Percentiles rank a stretch among this genome's conserved stretches.
Conservation (phyloP, 2,113 vertebrate genomes). For the Tragelaphus scriptus region DNA sequence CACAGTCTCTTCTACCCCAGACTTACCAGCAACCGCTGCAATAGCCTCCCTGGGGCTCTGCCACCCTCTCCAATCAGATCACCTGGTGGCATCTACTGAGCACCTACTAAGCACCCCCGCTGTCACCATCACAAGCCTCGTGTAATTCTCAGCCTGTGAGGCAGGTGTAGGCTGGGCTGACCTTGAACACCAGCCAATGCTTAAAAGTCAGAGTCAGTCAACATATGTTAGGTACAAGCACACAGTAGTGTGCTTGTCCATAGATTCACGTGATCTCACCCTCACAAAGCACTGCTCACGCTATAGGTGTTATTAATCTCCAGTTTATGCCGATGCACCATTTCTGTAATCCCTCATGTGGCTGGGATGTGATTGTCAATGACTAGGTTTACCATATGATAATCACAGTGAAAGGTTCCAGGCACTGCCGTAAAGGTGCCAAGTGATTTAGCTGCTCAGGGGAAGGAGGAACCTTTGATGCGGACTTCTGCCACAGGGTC, state of each 20-base stretch:
- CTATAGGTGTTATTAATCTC: background rate
- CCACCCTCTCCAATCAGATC: background rate
- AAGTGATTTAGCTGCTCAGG: background rate
- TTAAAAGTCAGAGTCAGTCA: background rate
- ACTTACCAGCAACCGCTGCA: background rate
- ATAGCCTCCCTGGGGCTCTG: background rate
- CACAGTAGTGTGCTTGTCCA: background rate
- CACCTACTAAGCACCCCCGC: background rate
- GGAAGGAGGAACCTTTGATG: background rate
- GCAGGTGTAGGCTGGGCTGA: background rate
- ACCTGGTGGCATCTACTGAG: background rate
- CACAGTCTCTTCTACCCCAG: conserved; percentile 13
- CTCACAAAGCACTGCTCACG: background rate
- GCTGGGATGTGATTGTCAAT: background rate
- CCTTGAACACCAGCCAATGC: background rate
- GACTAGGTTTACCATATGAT: background rate
- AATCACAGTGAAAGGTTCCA: background rate
- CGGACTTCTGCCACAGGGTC: background rate
- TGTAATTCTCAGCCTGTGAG: background rate
- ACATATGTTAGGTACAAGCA: background rate
- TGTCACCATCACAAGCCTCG: background rate
- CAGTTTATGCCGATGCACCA: background rate
- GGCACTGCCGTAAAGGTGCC: background rate
- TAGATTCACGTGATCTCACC: background rate
- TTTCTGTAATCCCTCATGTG: background rate